phyloP scores from a whole-genome alignment of 2,113 vertebrate species.

The Corythaeola cristata region DNA sequence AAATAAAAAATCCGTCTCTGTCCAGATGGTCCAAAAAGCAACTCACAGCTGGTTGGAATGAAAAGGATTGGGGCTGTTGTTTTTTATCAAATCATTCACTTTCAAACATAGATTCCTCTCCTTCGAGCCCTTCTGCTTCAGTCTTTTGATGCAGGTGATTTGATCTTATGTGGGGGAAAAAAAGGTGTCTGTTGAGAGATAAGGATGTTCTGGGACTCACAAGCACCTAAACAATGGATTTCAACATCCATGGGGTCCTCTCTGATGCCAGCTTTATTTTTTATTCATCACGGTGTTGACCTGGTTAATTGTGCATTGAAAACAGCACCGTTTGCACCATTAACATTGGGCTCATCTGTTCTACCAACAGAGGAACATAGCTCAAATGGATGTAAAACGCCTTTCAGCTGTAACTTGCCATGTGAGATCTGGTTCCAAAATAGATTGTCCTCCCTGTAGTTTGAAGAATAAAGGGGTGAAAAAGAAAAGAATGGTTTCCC shows the following conservation, averaged over 20 bases:
- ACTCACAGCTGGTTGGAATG: neutral
- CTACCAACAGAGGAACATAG: neutral
- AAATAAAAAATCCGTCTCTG: neutral
- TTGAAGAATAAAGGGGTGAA: neutral
- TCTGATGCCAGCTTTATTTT: constrained; percentile 39
- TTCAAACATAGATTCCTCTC: neutral
- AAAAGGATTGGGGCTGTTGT: neutral
- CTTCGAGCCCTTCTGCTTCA: neutral
- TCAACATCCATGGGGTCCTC: neutral
- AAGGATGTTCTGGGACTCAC: neutral
- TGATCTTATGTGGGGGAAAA: neutral
- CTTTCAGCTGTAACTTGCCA: neutral
- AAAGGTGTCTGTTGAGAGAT: neutral
- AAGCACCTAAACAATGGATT: neutral
- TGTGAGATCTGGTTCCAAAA: constrained; percentile 6
- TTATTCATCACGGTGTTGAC: constrained; percentile 64
- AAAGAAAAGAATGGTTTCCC: neutral
- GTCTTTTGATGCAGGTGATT: neutral
- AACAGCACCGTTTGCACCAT: constrained; percentile 23
- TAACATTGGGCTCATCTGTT: constrained; percentile 46
- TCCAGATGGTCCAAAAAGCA: constrained; percentile 21
- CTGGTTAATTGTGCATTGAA: constrained; percentile 62
- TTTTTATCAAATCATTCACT: constrained; percentile 1
- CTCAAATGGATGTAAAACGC: neutral
- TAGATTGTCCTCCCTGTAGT: neutral